Evolutionary conservation across 2,888 invertebrate species (phyloP).

Genomic region (Agrilus cyanescens): DNA sequence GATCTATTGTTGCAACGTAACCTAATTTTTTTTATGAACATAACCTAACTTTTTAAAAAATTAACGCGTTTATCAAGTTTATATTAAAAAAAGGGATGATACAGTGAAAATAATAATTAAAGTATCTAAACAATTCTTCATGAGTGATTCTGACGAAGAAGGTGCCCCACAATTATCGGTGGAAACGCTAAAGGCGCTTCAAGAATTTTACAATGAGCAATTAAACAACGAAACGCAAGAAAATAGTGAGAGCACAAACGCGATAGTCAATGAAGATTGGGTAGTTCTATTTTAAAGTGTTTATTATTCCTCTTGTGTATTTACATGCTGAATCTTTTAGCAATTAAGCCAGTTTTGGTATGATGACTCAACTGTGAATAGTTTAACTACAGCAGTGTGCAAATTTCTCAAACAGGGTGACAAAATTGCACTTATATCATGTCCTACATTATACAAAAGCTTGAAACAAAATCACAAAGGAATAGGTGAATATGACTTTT

Average conservation of each 20-base stretch:
- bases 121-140: constrained; percentile 6
- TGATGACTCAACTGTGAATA: constrained; percentile 62
- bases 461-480: constrained; percentile 38
- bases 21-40: too few species aligned
- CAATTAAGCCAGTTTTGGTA: constrained; percentile 99
- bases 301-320: not conserved
- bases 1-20: too few species aligned
- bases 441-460: constrained; percentile 72
- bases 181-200: constrained; percentile 60
- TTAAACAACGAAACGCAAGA: constrained; percentile 47
- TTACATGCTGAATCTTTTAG: constrained; percentile 38
- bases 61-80: too few species aligned
- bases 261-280: constrained; percentile 62
- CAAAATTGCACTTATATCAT: constrained; percentile 73
- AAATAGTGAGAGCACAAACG: constrained; percentile 21
- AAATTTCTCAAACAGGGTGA: constrained; percentile 41
- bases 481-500: not conserved
- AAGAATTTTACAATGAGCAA: constrained; percentile 67
- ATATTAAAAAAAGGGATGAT: too few species aligned
- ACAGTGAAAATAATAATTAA: not conserved
- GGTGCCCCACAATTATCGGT: constrained; percentile 55
- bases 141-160: constrained; percentile 37
- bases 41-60: too few species aligned
- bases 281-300: constrained; percentile 35
- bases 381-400: constrained; percentile 56